Evolutionary conservation across 2,888 invertebrate genomes (phyloP), one percentile per base, ranked within the genome.

Genomic region (Emmelina monodactyla): DNA sequence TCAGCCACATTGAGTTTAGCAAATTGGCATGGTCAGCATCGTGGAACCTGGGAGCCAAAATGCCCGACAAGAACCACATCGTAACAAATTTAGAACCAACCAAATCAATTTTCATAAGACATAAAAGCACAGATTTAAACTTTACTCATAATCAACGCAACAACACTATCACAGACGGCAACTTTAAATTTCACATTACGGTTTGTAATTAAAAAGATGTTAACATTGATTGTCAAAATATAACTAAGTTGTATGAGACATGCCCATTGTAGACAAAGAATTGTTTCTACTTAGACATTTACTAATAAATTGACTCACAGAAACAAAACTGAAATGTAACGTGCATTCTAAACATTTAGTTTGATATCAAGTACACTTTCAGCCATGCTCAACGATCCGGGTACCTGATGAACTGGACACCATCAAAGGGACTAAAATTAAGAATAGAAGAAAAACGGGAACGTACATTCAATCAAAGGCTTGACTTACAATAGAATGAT

Each of bases 1-100:
- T 97, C 83, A 99, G 89, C 98, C 98, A 99, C 94, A 99, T 96
- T 71, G 98, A 94, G 85, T 98, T 98, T 81, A 95, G 88, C 75
- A 97, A 90, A 86, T 97, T 97, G 71, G 94, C 95, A 84, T 97
- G 97, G 82, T 95, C 94, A 82, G 93, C 93, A 80, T 97, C 97
- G 83, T 97, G 96, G 85, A 94, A 94, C 86, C 97, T 97, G 83
- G 66, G 75, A 75, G 78, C 73, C 73, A 73, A 76, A 79, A 73
- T 61, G 76, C 73, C 78, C 79, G 60, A 76, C 78, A 72, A 79
- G 75, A 72, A 75, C 75, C 75, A 73, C 67, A 72, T 51, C 64
- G 65, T 67, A 73, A 73, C 75, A n/a, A n/a, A n/a, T n/a, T n/a
- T n/a, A n/a, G n/a, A n/a, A 25, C 25, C 45, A 42, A 49, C 46